Percentiles rank a stretch among this genome's conserved stretches.
These are phyloP conservation scores for Aptenodytes forsteri DNA, from an alignment of 2,113 vertebrate genomes.

Conservation along the genomic window DNA sequence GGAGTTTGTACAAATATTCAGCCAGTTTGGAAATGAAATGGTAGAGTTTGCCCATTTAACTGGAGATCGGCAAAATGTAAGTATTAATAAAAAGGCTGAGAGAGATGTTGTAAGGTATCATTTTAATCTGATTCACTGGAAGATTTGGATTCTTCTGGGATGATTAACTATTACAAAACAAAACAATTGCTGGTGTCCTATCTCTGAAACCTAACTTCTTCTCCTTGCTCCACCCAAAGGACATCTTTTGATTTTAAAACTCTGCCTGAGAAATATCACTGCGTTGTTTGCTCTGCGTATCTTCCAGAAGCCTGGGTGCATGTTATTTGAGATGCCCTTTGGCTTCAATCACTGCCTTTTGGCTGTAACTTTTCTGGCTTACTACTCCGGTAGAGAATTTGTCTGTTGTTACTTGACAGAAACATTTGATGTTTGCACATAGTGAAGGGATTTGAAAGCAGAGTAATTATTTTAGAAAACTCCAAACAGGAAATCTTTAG, in stretches of 20 bases:
- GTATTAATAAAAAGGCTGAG: conserved; percentile 42
- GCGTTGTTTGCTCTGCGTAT: neutral
- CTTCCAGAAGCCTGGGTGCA: neutral
- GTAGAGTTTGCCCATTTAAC: conserved; percentile 99
- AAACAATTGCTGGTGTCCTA: neutral
- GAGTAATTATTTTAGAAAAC: neutral
- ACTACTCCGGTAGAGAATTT: neutral
- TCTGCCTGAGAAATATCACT: neutral
- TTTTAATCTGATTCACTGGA: neutral
- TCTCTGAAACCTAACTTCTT: neutral
- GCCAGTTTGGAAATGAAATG: conserved; percentile 99
- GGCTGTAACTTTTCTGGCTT: neutral
- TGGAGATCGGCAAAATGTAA: conserved; percentile 96
- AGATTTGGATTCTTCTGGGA: neutral
- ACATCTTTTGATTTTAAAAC: neutral
- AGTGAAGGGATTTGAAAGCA: neutral
- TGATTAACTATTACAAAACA: neutral
- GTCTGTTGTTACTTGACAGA: neutral
- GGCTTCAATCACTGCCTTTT: neutral
- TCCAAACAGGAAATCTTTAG: neutral
- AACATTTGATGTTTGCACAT: neutral
- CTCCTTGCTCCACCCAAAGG: neutral
- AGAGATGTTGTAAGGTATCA: neutral
- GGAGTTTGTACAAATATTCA: conserved; percentile 99
- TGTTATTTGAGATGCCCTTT: neutral